Conservation (phyloP, 2,888 invertebrate species). For the Thumatha senex region DNA sequence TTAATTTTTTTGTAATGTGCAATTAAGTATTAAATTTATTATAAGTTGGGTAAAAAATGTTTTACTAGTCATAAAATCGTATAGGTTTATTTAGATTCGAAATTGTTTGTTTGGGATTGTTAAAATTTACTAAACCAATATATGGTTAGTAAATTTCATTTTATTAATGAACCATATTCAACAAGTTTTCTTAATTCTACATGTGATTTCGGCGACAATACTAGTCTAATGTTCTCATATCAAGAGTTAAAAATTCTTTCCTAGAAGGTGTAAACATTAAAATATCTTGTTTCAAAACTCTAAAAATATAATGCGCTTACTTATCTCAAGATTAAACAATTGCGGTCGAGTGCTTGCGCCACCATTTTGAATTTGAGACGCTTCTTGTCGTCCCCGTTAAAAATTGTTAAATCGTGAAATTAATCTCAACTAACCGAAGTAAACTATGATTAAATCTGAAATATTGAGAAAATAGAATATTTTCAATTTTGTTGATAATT, state of each 20-base stretch:
- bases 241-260: neutral
- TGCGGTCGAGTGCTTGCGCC: conserved; percentile 28
- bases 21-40: no score
- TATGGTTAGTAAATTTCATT: no score
- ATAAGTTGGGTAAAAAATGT: no score
- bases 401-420: conserved; percentile 31
- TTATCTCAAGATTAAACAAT: conserved; percentile 20
- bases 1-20: no score
- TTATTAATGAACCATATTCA: no score
- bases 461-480: neutral
- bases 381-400: conserved; percentile 24
- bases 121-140: no score
- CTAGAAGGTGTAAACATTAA: neutral
- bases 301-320: conserved; percentile 10
- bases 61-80: no score
- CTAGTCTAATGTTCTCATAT: neutral
- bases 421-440: conserved; percentile 18
- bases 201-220: neutral
- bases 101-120: no score
- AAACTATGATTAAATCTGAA: conserved; percentile 10
- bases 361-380: conserved; percentile 30
- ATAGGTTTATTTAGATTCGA: no score
- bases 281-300: conserved; percentile 19
- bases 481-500: neutral
- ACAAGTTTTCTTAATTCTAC: no score